Base-by-base conservation (phyloP, 2,113 vertebrate genomes). In the Triplophysa rosa region DNA sequence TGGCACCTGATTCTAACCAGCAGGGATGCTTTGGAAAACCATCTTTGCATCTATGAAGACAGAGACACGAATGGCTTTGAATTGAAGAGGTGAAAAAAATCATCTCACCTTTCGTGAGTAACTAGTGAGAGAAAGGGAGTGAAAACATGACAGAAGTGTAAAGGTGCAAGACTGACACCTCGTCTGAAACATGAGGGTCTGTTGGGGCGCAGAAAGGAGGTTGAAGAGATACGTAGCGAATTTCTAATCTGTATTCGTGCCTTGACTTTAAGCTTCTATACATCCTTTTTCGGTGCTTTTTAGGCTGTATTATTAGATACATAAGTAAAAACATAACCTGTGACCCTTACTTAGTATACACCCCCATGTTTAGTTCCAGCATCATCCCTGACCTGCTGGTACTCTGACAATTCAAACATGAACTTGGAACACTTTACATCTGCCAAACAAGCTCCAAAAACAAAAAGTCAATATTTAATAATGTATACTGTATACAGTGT, bases 231-330 rank as follows among this genome's bases (percentile, higher is more conserved):
- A 13, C n/a, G 21, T 26, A 23, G n/a, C 1, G 8, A 56, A 12
- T n/a, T 24, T 66, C 56, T 23, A 19, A 78, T 82, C 78, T 72
- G 70, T 49, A 62, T 78, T 74, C 70, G 40, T 69, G 65, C 58
- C 45, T 67, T 40, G 19, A 75, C n/a, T 40, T 24, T 70, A 49
- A 86, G 84, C 80, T 86, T 82, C 85, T 79, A 86, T 88, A 87
- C 42, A 78, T 52, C 9, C 7, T 70, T 73, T 33, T 19, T 8
- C 52, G 14, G 11, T 24, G 21, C 16, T 29, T 13, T 62, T 17
- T 66, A 64, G 21, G 40, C 61, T 45, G 47, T 70, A 40, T 17
- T 67, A 26, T 42, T 10, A 61, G 19, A 49, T 10, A 13, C n/a
- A 23, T 54, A n/a, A 26, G 21, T 16, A 42, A 24, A 6, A 62